Conservation (phyloP, 2,888 invertebrate genomes). For the Zele albiditarsus region DNA sequence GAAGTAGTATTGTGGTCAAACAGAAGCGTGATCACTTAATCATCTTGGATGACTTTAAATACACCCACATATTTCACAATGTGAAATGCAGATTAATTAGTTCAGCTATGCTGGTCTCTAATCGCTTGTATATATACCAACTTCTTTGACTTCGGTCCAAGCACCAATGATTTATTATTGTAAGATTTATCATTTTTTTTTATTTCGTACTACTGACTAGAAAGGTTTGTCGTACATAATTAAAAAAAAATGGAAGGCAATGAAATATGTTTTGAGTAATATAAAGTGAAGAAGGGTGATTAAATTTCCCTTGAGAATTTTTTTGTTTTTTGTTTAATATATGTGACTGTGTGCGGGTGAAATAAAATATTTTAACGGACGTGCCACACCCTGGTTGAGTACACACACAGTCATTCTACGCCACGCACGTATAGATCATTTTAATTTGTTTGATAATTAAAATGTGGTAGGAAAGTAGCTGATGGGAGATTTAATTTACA, state of each 20-base stretch:
- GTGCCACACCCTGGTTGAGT: conserved; percentile 50
- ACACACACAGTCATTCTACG: conserved; percentile 9
- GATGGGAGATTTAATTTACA: conserved; percentile 37
- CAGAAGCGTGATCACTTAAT: conserved; percentile 6
- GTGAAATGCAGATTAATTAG: conserved; percentile 21
- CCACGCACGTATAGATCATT: conserved; percentile 44
- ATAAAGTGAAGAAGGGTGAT: conserved; percentile 5
- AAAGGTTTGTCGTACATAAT: background rate
- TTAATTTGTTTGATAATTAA: conserved; percentile 51
- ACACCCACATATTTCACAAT: conserved; percentile 8
- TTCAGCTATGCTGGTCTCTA: conserved; percentile 9
- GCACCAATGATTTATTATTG: conserved; percentile 1
- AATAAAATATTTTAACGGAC: conserved; percentile 46
- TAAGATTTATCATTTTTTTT: background rate
- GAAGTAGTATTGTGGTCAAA: background rate
- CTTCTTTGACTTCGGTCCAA: background rate
- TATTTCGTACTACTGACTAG: background rate
- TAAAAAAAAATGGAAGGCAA: background rate
- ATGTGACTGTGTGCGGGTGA: conserved; percentile 19
- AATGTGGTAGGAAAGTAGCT: conserved; percentile 41
- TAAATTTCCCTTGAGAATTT: conserved; percentile 17
- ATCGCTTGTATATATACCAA: background rate
- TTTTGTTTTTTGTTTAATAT: background rate
- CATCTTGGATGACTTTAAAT: conserved; percentile 18
- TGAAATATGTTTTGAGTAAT: background rate